A percentile compares a stretch with the other conserved stretches of the same genome.
Conservation (phyloP, 2,113 vertebrate genomes). For the Chauna torquata region DNA sequence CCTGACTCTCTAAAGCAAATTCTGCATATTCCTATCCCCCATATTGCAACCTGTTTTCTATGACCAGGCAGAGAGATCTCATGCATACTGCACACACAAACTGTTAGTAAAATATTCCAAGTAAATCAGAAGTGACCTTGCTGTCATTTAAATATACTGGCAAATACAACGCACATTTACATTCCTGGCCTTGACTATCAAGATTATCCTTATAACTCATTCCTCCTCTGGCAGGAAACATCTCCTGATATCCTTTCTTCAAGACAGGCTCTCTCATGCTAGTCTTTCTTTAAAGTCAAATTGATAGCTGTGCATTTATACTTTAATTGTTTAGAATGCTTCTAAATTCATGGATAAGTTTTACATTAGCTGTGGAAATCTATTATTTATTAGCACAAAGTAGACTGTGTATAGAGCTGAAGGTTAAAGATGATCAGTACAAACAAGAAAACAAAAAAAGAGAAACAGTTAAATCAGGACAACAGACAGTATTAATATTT, state of each 20-base stretch:
- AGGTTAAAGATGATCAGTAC: slow-evolving; percentile 21
- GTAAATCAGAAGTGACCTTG: slow-evolving; percentile 37
- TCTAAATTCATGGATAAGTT: not conserved
- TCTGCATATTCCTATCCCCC: not conserved
- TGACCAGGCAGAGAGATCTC: not conserved
- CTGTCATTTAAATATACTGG: slow-evolving; percentile 5
- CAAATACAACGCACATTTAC: not conserved
- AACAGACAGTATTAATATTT: not conserved
- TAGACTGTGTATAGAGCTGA: not conserved
- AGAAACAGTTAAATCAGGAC: not conserved
- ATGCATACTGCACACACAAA: not conserved
- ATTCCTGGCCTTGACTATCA: not conserved
- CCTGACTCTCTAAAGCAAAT: not conserved
- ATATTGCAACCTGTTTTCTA: not conserved
- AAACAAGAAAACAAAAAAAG: not conserved
- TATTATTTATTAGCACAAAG: slow-evolving; percentile 27
- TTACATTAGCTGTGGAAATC: not conserved
- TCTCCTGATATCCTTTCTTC: not conserved
- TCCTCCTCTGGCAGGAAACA: not conserved
- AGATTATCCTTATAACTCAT: slow-evolving; percentile 32
- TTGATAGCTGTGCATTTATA: not conserved
- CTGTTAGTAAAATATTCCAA: not conserved
- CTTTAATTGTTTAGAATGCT: slow-evolving; percentile 11
- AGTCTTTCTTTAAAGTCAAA: not conserved
- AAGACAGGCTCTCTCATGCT: not conserved